A percentile compares a stretch with the other conserved stretches of the same genome.
These are phyloP conservation scores for Crenuchus spilurus DNA, from an alignment of 2,797 vertebrate species.

Conservation along the genomic window DNA sequence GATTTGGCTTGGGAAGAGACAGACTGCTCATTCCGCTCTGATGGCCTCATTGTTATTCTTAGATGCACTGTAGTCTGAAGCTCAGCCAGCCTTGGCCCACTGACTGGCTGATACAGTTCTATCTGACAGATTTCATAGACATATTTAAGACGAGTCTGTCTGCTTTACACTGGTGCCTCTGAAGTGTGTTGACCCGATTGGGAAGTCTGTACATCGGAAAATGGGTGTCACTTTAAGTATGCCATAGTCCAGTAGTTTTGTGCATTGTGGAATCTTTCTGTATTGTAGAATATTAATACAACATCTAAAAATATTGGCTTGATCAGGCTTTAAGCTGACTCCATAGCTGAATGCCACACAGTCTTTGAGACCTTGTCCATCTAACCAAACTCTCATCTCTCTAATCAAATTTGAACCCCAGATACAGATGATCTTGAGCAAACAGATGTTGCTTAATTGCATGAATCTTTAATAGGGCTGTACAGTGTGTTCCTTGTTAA, in stretches of 20 bases:
- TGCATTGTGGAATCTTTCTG: not conserved
- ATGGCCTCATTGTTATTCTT: not conserved
- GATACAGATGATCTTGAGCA: not conserved
- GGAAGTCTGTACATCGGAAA: not conserved
- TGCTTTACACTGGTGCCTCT: not conserved
- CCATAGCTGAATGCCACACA: not conserved
- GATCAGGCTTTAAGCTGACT: not conserved
- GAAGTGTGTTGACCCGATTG: not conserved
- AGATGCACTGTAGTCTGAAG: not conserved
- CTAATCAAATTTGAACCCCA: not conserved
- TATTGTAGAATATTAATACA: too few relatives aligned
- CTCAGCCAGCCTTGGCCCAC: not conserved
- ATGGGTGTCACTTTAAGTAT: not conserved
- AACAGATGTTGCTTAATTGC: not conserved
- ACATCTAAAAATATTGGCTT: not conserved
- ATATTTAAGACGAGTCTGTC: not conserved
- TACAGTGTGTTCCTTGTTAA: not conserved
- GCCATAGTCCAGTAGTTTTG: not conserved
- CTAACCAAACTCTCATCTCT: not conserved
- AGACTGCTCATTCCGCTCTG: not conserved
- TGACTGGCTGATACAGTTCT: not conserved
- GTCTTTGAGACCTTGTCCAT: not conserved
- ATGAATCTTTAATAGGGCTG: not conserved
- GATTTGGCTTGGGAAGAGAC: not conserved
- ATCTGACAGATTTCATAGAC: not conserved